A percentile compares a stretch with the other conserved stretches of the same genome.
These are phyloP conservation scores for Semotilus atromaculatus DNA, from an alignment of 2,797 vertebrate species.

Conservation along the genomic window DNA sequence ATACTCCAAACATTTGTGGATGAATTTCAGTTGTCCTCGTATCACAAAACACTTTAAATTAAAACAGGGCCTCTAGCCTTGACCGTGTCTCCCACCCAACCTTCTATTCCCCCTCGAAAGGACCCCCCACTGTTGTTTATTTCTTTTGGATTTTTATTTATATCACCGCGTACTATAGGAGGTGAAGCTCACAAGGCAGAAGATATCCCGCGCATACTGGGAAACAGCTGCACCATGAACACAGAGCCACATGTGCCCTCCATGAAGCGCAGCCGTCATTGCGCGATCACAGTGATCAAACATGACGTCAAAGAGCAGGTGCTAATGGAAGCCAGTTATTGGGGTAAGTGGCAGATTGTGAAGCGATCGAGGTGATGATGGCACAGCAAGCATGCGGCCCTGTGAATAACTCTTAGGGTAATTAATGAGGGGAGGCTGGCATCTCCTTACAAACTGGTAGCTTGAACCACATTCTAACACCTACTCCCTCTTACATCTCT, in stretches of 20 bases:
- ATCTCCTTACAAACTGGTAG: slow-evolving; percentile 69
- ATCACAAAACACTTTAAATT: slow-evolving; percentile 50
- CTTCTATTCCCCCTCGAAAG: slow-evolving; percentile 41
- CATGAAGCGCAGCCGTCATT: slow-evolving; percentile 49
- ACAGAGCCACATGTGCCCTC: slow-evolving; percentile 37
- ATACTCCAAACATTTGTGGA: slow-evolving; percentile 40
- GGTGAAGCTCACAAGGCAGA: slow-evolving; percentile 68
- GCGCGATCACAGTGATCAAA: slow-evolving; percentile 69
- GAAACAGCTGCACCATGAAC: slow-evolving; percentile 68
- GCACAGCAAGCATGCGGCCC: slow-evolving; percentile 68
- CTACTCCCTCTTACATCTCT: slow-evolving; percentile 18
- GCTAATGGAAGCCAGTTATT: slow-evolving; percentile 72
- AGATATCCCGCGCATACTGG: slow-evolving; percentile 65
- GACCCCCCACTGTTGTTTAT: slow-evolving; percentile 61
- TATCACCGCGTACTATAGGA: slow-evolving; percentile 70
- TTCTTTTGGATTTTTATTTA: slow-evolving; percentile 73
- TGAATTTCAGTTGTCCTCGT: slow-evolving; percentile 38
- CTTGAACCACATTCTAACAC: slow-evolving; percentile 59
- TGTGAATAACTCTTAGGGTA: slow-evolving; percentile 68
- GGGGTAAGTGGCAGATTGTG: slow-evolving; percentile 61
- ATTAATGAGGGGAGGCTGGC: slow-evolving; percentile 72
- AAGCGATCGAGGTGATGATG: slow-evolving; percentile 47
- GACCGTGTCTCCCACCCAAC: slow-evolving; percentile 27
- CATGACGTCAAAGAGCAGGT: slow-evolving; percentile 60
- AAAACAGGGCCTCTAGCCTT: slow-evolving; percentile 37